Base-by-base conservation (phyloP, 1,140 invertebrate genomes). In the Formica selysi region DNA sequence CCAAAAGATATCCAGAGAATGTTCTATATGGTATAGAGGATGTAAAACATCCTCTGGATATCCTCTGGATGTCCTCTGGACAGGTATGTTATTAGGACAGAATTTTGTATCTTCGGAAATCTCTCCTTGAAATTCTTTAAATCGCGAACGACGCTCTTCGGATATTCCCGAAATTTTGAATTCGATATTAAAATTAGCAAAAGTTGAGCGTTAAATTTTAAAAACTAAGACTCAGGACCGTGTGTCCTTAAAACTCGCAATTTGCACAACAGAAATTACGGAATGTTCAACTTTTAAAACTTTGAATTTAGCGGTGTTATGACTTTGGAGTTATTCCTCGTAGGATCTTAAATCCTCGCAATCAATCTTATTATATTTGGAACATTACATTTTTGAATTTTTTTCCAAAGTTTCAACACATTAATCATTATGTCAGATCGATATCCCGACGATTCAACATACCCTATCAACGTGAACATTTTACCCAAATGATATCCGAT, bases 301-400 rank as follows among this genome's bases (percentile, higher is more conserved):
- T n/a, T 44, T 71, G 16, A 36, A 71, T 16, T 83, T n/a, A 5
- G 10, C 36, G 54, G 0, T 22, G 8, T 67, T 26, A 10, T 7
- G 51, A 51, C n/a, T 32, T 51, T 26, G 19, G 1, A 68, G 13
- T 36, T 36, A 26, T 38, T 38, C 44, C 64, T 41, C 29, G 29
- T 79, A 68, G 44, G n/a, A 67, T 67, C 51, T 38, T 19, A 16
- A 79, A 79, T 38, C 19, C 32, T 38, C 29, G n/a, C 13, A 19
- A 26, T 57, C 5, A 13, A 5, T 26, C 32, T 67, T 48, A 19
- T 38, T 44, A n/a, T 51, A 65, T 65, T 51, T 13, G 16, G 48
- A n/a, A n/a, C 48, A 32, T 48, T 19, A 51, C 16, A 36, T 44
- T 44, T 44, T 5, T 38, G 19, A 16, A 78, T 51, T 41, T 64